Base-by-base conservation (phyloP, 2,888 invertebrate species). In the Dicyrtomina minuta region DNA sequence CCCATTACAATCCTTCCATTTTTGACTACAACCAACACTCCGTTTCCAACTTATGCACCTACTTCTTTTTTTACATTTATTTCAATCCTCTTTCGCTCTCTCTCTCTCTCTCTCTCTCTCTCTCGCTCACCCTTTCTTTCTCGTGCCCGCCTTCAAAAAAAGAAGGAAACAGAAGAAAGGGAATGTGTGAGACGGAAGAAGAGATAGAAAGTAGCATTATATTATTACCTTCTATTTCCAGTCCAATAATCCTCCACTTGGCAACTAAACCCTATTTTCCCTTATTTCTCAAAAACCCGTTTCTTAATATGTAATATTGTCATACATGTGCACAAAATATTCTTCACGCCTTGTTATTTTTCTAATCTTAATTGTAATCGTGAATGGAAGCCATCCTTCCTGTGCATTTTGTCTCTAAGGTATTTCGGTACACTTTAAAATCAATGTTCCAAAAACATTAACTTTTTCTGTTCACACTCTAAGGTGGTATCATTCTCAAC, bases 221-320 rank as follows among this genome's bases (percentile, higher is more conserved):
- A 26, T 6, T 41, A 8, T 44, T 2, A 43, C 41, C 44, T 26
- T 44, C 24, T 24, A 20, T 46, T 44, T 44, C n/a, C n/a, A n/a
- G n/a, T n/a, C n/a, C 46, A 58, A 58, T 58, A 17, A 58, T 58
- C 58, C 39, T 41, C 17, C 39, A 58, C 41, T 58, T 58, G 58
- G 58, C 41, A 17, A 58, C 58, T 58, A 58, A 58, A 58, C 22
- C 39, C 41, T 22, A 58, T 58, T 58, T 33, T 56, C 33, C 15
- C 26, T 17, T 56, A n/a, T n/a, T 41, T 22, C 39, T 39, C 58
- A 58, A 58, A 39, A 17, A 58, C 41, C 58, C 56, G 4, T 27
- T 33, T 8, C 56, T 15, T 1, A n/a, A 27, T 56, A n/a, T n/a
- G n/a, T n/a, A 56, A 56, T 56, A 56, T 39, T 24, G 44, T 33